These are phyloP conservation scores for Lithophane leautieri DNA, from an alignment of 2,888 invertebrate species.

Conservation along the genomic window DNA sequence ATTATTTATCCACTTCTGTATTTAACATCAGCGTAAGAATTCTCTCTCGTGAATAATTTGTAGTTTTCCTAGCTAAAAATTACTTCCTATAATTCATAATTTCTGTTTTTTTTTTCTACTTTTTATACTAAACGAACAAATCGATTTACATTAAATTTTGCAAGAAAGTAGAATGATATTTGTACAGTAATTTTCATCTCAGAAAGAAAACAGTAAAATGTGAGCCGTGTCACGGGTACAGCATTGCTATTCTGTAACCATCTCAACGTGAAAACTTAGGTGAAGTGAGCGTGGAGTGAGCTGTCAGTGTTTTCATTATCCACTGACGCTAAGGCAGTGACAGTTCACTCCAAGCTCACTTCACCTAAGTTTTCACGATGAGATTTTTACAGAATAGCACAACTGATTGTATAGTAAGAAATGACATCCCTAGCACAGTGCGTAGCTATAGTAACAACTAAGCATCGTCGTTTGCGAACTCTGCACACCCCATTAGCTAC, in stretches of 20 bases:
- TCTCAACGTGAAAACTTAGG: too few relatives aligned
- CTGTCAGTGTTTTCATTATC: too few relatives aligned
- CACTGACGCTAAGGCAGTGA: too few relatives aligned
- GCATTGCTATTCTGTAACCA: too few relatives aligned
- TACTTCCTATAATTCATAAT: not conserved
- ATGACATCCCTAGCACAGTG: constrained; percentile 12
- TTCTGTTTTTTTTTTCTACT: not conserved
- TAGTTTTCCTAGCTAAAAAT: not conserved
- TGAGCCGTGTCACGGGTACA: not conserved
- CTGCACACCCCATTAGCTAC: constrained; percentile 53
- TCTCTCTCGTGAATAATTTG: not conserved
- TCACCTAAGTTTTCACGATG: too few relatives aligned
- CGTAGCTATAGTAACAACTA: constrained; percentile 34
- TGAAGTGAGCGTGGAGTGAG: too few relatives aligned
- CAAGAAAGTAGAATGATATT: not conserved
- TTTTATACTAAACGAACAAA: not conserved
- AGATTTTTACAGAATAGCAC: too few relatives aligned
- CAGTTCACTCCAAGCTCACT: too few relatives aligned
- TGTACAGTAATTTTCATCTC: not conserved
- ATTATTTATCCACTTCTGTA: constrained; percentile 26
- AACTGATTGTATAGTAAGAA: constrained; percentile 9
- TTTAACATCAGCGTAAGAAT: constrained; percentile 18
- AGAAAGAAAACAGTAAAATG: not conserved
- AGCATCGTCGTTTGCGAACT: constrained; percentile 48
- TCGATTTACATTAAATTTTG: not conserved